Evolutionary conservation across 2,797 vertebrate genomes (phyloP), one percentile per base, ranked within the genome.

Genomic region (Hapalemur alaotrensis): DNA sequence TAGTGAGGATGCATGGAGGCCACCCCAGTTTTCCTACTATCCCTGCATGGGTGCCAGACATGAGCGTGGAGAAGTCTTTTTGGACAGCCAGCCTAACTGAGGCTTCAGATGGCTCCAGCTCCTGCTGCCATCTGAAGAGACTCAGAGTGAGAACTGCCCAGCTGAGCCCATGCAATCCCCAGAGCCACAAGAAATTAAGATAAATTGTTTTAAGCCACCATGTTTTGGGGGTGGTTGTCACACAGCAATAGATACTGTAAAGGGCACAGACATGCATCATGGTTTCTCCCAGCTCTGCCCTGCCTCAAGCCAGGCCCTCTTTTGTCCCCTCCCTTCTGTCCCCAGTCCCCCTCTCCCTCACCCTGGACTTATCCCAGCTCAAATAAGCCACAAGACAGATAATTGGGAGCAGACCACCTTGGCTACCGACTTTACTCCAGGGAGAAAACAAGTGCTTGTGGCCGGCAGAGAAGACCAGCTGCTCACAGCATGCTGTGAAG

Each of bases 341-440:
- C 61, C 17, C 57, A 22, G 7, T 22, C 25, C 23, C 38, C 43
- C 7, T 75, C 28, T 94, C 69, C 63, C 48, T 70, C 70, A 35
- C 4, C 7, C 18, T n/a, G 78, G 69, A 76, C 73, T 80, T 72
- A 41, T n/a, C 18, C 15, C n/a, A 41, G 61, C 88, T 85, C 67
- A 57, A 81, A 91, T 69, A 72, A 91, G 52, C 52, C 93, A 63
- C 57, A 54, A 78, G 61, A 38, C 80, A 83, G 70, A 69, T 78
- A n/a, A 81, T 22, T 96, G 96, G 72, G 80, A 96, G 79, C 82
- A 96, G 91, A 75, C 90, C 17, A 32, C 50, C 73, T 89, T 97
- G 78, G 67, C 95, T 97, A 89, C 91, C 52, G 83, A 91, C 94
- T 96, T 78, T 48, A 97, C 32, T 25, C 57, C 22, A 81, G 91